A percentile compares a stretch with the other conserved stretches of the same genome.
Evolutionary conservation across 1,140 invertebrate species (phyloP).

Genomic region (Batillaria attramentaria): DNA sequence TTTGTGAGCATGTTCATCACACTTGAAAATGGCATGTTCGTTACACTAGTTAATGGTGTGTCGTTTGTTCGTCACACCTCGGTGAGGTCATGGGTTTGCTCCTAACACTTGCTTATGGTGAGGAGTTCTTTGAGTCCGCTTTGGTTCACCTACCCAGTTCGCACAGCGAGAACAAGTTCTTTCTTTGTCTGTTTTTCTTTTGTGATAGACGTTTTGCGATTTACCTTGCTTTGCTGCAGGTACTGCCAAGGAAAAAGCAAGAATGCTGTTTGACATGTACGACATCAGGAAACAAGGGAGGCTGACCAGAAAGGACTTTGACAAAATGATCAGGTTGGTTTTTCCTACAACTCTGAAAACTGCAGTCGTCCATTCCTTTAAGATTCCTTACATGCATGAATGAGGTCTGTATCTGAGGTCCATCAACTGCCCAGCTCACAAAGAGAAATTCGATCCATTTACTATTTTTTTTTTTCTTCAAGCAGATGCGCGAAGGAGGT

Average conservation of each 20-base stretch:
- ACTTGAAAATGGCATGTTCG: too few species aligned
- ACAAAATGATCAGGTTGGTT: constrained; percentile 75
- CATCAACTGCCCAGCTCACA: too few species aligned
- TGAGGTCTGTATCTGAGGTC: too few species aligned
- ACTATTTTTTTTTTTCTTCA: too few species aligned
- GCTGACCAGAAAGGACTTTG: constrained; percentile 74
- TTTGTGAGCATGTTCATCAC: too few species aligned
- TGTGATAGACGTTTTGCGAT: too few species aligned
- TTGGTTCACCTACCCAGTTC: too few species aligned
- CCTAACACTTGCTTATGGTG: constrained; percentile 95
- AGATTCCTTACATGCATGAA: not conserved
- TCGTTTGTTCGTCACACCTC: too few species aligned
- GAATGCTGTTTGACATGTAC: constrained; percentile 99
- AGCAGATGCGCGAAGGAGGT: too few species aligned
- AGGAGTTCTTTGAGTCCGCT: constrained; percentile 98
- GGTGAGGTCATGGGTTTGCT: constrained; percentile 97
- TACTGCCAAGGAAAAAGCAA: constrained; percentile 93
- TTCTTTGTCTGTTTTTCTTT: not conserved
- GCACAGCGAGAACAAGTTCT: too few species aligned
- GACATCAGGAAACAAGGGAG: constrained; percentile 85
- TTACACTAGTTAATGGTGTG: constrained; percentile 99
- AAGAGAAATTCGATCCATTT: too few species aligned
- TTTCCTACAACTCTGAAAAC: not conserved
- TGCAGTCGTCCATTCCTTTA: not conserved
- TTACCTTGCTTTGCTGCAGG: too few species aligned